These are phyloP conservation scores for Eupithecia insigniata DNA, from an alignment of 2,888 invertebrate species.

Conservation along the genomic window DNA sequence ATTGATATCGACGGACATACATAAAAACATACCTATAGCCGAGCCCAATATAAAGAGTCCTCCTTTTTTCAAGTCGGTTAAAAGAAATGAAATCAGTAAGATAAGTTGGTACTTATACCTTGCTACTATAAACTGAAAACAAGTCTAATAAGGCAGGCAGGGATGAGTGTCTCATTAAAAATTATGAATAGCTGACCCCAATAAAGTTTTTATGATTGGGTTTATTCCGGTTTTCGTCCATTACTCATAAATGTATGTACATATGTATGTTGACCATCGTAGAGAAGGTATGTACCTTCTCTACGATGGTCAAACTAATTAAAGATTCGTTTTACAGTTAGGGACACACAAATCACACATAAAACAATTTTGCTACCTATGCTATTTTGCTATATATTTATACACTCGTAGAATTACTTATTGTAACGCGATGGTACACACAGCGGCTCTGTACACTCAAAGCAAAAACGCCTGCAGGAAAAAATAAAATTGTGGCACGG, in stretches of 20 bases:
- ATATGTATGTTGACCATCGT: not conserved
- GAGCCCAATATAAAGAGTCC: no score
- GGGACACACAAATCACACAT: not conserved
- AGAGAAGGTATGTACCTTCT: not conserved
- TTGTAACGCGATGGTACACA: not conserved
- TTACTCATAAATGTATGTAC: not conserved
- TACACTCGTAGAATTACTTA: conserved; percentile 1
- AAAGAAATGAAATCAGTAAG: not conserved
- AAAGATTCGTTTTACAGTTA: not conserved
- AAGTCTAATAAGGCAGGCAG: not conserved
- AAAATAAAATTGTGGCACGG: conserved; percentile 7
- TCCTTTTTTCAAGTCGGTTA: not conserved
- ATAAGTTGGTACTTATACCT: not conserved
- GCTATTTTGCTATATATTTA: not conserved
- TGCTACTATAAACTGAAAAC: not conserved
- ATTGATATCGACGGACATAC: no score
- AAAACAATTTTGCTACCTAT: not conserved
- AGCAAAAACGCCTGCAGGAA: not conserved
- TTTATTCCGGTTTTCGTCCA: not conserved
- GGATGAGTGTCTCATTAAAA: not conserved
- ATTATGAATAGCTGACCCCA: conserved; percentile 1
- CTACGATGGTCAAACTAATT: not conserved
- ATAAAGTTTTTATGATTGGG: conserved; percentile 11
- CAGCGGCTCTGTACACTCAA: not conserved
- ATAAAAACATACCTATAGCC: no score